Evolutionary conservation across 2,113 vertebrate species (phyloP), one percentile per base, ranked within the genome.

Genomic region (Sialia sialis): DNA sequence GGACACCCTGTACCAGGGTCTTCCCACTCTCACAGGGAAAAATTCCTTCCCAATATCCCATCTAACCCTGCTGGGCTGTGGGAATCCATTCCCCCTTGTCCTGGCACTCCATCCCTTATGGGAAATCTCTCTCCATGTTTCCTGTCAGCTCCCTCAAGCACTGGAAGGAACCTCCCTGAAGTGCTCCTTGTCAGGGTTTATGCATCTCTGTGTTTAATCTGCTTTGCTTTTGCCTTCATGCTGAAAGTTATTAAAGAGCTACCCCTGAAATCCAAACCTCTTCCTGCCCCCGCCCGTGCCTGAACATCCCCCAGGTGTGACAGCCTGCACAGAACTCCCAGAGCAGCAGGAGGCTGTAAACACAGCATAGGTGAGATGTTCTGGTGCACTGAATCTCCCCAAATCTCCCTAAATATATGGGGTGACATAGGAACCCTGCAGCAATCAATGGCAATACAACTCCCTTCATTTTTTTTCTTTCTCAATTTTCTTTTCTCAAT

Each of bases 1-100:
- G 58, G 34, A 25, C 30, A 72, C 2, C 34, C 30, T 48, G 41
- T 72, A 25, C 56, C 75, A 72, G 56, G 10, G 20, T 21, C 20
- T 72, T 0, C 0, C 4, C 36, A 27, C 14, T 9, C 32, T n/a
- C 32, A 0, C 12, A 58, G 12, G 3, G 26, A 51, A 1, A 0
- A 9, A 38, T 64, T 66, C 8, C 32, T 20, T 27, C 21, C 27
- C 36, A 13, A 14, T 11, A 16, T 13, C 38, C 58, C 36, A 73
- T 23, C 58, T 0, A 1, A 0, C 17, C 12, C 51, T 51, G 13
- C 39, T 39, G 39, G 39, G 19, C 19, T 34, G 7, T 14, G 13
- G 15, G 43, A 80, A 64, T 2, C 49, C 66, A 72, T 63, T 79
- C 25, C 25, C 16, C 30, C 6, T 0, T 32, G 7, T 51, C 21